Evolutionary conservation across 2,113 vertebrate genomes (phyloP).

Genomic region (Rhinoderma darwinii): DNA sequence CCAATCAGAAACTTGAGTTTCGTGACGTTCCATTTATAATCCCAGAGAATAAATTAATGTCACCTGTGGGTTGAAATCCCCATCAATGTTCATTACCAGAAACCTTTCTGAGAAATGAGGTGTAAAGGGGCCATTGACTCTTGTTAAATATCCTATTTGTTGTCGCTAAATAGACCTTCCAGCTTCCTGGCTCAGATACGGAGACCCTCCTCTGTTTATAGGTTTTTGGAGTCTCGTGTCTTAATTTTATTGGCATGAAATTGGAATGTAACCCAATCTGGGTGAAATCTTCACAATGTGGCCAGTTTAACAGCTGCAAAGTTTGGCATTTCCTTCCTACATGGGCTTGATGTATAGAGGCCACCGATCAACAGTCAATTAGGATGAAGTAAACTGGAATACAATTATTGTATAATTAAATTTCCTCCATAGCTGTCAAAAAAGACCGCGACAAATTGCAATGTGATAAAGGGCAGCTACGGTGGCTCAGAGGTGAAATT

Average conservation of each 20-base stretch:
- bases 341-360: not conserved
- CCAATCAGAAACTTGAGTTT: not conserved
- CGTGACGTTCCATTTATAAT: not conserved
- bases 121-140: not conserved
- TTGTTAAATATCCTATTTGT: not conserved
- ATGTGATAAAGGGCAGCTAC: constrained; percentile 21
- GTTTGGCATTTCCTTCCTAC: constrained; percentile 24
- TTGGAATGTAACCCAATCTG: constrained; percentile 22
- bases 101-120: not conserved
- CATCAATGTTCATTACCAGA: not conserved
- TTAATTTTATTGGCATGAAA: constrained; percentile 30
- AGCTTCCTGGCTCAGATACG: not conserved
- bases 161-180: not conserved
- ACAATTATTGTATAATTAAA: constrained; percentile 23
- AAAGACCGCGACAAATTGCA: not conserved
- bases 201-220: not conserved
- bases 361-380: not conserved
- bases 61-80: not conserved
- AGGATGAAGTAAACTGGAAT: not conserved
- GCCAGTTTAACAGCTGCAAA: not conserved
- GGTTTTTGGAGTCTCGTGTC: not conserved
- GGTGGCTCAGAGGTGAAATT: constrained; percentile 30
- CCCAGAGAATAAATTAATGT: not conserved
- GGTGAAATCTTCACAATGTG: not conserved
- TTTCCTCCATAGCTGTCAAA: not conserved